Evolutionary conservation across 1,140 invertebrate species (phyloP), one percentile per base, ranked within the genome.

Genomic region (Panagrolaimus sp.): DNA sequence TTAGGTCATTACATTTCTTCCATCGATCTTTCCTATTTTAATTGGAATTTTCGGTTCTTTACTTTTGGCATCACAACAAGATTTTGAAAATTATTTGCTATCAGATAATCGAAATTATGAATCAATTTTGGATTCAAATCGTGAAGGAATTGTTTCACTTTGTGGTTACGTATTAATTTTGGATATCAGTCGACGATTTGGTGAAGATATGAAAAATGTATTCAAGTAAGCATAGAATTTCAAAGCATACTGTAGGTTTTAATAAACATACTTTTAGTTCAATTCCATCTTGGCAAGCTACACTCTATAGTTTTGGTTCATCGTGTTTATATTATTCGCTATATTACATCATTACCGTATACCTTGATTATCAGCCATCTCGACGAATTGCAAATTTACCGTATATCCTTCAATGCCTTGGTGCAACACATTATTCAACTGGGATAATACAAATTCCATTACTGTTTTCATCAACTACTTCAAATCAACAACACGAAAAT

Each of bases 121-220:
- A 27, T 87, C 87, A 74, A 87, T 93, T 62, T 48, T 95, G 0
- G 85, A 88, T 68, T 90, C 92, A 0, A 97, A 97, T 84, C 87
- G 91, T 73, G 93, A 96, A 86, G 93, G 93, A 0, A 85, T 96
- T 46, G 87, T 89, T 43, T 93, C 93, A 0, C 85, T 88, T 38
- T 84, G 89, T 2, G 93, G 93, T 1, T 96, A 93, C 83, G 82
- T 93, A 13, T n/a, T 11, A 44, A n/a, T 76, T 72, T 61, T 23
- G 31, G 45, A 74, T 57, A 62, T 46, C n/a, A 13, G 25, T 8
- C 53, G 9, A 25, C 20, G 70, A 46, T 66, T 13, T n/a, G 13
- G 16, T 63, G 38, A 48, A 73, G n/a, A 23, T n/a, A 67, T 27
- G n/a, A 11, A 57, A 43, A 0, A 11, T n/a, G 11, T 8, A 25